These are phyloP conservation scores for Sphaerodactylus townsendi DNA, from an alignment of 2,113 vertebrate species.

Conservation along the genomic window DNA sequence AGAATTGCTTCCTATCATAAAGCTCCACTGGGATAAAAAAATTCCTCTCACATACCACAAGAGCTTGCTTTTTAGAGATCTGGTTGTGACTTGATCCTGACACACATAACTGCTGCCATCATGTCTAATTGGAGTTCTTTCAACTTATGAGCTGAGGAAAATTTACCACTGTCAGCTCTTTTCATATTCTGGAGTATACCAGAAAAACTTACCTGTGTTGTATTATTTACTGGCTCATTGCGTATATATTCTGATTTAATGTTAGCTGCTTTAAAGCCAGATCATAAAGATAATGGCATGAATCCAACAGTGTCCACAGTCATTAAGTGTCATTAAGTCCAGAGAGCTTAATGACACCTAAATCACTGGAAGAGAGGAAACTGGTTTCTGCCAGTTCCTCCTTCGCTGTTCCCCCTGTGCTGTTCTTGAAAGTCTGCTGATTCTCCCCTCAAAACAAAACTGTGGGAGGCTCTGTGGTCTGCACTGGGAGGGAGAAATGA, in stretches of 20 bases:
- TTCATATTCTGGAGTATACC: background rate
- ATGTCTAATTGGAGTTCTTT: background rate
- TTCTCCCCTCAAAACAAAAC: no score
- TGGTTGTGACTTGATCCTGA: background rate
- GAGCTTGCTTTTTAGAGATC: background rate
- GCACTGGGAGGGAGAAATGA: no score
- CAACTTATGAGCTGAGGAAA: background rate
- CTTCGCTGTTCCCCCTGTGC: no score
- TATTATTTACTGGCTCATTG: background rate
- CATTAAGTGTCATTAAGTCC: no score
- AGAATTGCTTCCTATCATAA: background rate
- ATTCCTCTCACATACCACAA: background rate
- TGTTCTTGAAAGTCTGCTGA: no score
- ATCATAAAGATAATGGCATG: no score
- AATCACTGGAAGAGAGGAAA: no score
- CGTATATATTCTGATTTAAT: background rate
- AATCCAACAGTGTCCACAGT: no score
- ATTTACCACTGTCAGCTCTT: background rate
- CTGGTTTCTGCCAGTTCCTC: no score
- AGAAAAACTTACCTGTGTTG: background rate
- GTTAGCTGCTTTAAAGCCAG: no score
- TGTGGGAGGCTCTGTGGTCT: no score
- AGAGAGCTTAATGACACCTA: no score
- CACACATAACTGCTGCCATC: background rate
- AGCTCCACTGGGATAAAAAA: background rate